A percentile compares a stretch with the other conserved stretches of the same genome.
Evolutionary conservation across 2,888 invertebrate species (phyloP).

Genomic region (Amphipoea oculea): DNA sequence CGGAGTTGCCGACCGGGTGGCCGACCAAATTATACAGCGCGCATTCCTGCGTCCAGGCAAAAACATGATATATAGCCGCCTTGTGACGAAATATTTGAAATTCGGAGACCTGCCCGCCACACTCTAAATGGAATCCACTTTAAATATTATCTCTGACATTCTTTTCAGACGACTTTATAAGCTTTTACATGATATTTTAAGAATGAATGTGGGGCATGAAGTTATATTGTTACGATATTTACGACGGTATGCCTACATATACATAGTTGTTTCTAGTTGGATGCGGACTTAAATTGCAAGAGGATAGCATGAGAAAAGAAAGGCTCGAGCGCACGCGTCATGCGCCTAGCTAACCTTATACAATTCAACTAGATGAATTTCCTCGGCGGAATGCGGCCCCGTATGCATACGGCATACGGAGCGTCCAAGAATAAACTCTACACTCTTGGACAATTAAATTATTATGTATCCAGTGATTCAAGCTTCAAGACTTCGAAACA

Average conservation of each 20-base stretch:
- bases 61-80: slow-evolving; percentile 89
- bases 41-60: slow-evolving; percentile 87
- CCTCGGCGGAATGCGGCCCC: slow-evolving; percentile 64
- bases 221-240: slow-evolving; percentile 48
- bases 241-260: slow-evolving; percentile 21
- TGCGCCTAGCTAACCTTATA: slow-evolving; percentile 54
- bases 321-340: slow-evolving; percentile 49
- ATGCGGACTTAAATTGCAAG: slow-evolving; percentile 28
- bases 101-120: slow-evolving; percentile 86
- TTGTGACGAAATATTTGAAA: slow-evolving; percentile 89
- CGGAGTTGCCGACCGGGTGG: slow-evolving; percentile 86
- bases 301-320: slow-evolving; percentile 58
- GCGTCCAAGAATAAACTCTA: slow-evolving; percentile 60
- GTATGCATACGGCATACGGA: slow-evolving; percentile 63
- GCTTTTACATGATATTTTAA: slow-evolving; percentile 60
- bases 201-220: slow-evolving; percentile 46
- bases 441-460: slow-evolving; percentile 58
- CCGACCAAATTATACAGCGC: slow-evolving; percentile 89
- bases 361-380: slow-evolving; percentile 67
- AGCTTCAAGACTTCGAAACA: slow-evolving; percentile 43
- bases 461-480: slow-evolving; percentile 62
- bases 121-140: slow-evolving; percentile 86
- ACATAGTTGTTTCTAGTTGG: slow-evolving; percentile 51
- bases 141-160: slow-evolving; percentile 83
- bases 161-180: slow-evolving; percentile 81